phyloP scores from a whole-genome alignment of 1,140 invertebrate genomes.

The Trypoxylus dichotomus region DNA sequence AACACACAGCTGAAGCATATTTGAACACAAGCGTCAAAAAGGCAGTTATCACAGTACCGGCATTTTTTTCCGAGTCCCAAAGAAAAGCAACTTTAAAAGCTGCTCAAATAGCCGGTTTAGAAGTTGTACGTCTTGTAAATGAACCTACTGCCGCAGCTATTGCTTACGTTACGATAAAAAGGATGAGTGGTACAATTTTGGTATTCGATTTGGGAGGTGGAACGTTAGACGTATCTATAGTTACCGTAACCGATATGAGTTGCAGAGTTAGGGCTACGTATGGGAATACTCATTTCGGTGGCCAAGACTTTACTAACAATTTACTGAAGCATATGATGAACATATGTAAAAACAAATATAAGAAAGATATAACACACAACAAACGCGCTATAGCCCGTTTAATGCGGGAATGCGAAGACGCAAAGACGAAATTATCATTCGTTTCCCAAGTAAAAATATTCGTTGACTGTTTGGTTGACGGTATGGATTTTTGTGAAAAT shows the following conservation, averaged over 20 bases:
- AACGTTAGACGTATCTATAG: constrained; percentile 60
- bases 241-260: constrained; percentile 74
- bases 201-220: constrained; percentile 95
- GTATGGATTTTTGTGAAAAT: constrained; percentile 33
- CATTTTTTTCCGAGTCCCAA: constrained; percentile 96
- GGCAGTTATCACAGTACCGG: constrained; percentile 95
- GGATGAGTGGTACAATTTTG: constrained; percentile 57
- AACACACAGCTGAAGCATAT: constrained; percentile 61
- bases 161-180: constrained; percentile 92
- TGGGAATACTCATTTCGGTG: constrained; percentile 93
- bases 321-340: constrained; percentile 84
- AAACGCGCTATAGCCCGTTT: constrained; percentile 96
- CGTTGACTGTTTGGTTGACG: background rate
- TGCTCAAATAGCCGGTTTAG: constrained; percentile 88
- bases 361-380: constrained; percentile 91
- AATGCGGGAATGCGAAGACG: constrained; percentile 94
- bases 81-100: constrained; percentile 87
- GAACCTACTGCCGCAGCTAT: constrained; percentile 96
- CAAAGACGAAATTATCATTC: background rate
- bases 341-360: constrained; percentile 95
- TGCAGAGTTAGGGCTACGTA: constrained; percentile 96
- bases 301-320: constrained; percentile 93
- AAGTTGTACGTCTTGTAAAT: constrained; percentile 84
- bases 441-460: background rate
- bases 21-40: constrained; percentile 82